A percentile compares a stretch with the other conserved stretches of the same genome.
Conservation (phyloP, 2,888 invertebrate genomes). For the Agrochola circellaris region DNA sequence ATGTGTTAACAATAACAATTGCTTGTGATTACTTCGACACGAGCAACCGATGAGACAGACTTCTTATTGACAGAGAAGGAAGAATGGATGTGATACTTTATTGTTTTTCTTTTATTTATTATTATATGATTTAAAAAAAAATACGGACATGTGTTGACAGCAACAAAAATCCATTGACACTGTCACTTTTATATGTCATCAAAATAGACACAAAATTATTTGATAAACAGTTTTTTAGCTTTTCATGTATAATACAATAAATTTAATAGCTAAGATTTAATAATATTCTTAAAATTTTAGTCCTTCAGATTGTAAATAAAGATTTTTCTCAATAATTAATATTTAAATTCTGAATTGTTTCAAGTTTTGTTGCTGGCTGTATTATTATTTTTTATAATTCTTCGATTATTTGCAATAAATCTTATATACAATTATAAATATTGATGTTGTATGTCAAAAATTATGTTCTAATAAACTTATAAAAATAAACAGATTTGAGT, state of each 20-base stretch:
- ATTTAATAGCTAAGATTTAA: too few species aligned
- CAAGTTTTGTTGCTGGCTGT: background rate
- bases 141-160: too few species aligned
- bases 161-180: background rate
- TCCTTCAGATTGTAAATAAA: background rate
- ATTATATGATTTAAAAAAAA: too few species aligned
- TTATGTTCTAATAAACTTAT: constrained; percentile 16
- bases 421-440: background rate
- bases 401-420: background rate
- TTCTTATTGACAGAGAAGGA: constrained; percentile 30
- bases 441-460: constrained; percentile 13
- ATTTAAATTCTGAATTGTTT: background rate
- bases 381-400: background rate
- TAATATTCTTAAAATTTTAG: background rate
- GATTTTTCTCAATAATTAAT: background rate
- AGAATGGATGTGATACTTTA: constrained; percentile 49
- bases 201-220: background rate
- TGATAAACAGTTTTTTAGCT: background rate
- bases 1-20: constrained; percentile 74
- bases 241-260: background rate
- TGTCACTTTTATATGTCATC: background rate
- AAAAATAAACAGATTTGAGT: constrained; percentile 22
- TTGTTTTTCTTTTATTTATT: too few species aligned
- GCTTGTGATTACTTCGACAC: constrained; percentile 79
- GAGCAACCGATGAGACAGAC: constrained; percentile 61